Percentiles rank a stretch among this genome's conserved stretches.
phyloP scores from a whole-genome alignment of 2,113 vertebrate genomes.

The Aptenodytes forsteri region DNA sequence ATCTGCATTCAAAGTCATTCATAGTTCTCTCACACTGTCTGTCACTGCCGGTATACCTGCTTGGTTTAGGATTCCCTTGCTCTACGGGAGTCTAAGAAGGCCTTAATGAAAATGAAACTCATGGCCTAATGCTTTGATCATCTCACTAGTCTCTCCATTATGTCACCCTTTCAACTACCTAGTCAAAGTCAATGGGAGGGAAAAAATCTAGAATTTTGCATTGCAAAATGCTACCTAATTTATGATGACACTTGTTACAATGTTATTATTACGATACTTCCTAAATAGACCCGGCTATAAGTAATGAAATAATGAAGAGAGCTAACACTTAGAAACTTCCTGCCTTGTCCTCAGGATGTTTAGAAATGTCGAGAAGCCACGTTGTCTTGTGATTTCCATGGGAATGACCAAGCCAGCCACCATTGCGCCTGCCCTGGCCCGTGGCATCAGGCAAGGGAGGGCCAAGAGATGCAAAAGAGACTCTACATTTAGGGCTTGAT shows the following conservation, averaged over 20 bases:
- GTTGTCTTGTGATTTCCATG: neutral
- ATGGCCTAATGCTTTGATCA: neutral
- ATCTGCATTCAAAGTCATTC: neutral
- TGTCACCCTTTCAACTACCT: neutral
- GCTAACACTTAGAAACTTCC: neutral
- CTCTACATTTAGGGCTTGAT: neutral
- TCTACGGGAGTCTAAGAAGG: neutral
- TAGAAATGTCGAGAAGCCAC: neutral
- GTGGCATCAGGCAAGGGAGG: neutral
- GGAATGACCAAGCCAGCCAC: neutral
- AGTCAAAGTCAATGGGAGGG: neutral
- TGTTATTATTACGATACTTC: neutral
- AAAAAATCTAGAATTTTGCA: neutral
- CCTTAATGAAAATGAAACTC: neutral
- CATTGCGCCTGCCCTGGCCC: neutral
- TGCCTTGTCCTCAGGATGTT: neutral
- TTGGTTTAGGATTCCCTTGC: neutral
- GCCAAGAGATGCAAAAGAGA: neutral
- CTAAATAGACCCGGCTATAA: neutral
- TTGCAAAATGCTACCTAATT: neutral
- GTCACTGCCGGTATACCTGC: neutral
- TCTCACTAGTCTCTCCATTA: neutral
- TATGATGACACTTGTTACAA: neutral
- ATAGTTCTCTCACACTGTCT: neutral
- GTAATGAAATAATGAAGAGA: neutral